Evolutionary conservation across 2,888 invertebrate genomes (phyloP).

Genomic region (Drosophila eohydei): DNA sequence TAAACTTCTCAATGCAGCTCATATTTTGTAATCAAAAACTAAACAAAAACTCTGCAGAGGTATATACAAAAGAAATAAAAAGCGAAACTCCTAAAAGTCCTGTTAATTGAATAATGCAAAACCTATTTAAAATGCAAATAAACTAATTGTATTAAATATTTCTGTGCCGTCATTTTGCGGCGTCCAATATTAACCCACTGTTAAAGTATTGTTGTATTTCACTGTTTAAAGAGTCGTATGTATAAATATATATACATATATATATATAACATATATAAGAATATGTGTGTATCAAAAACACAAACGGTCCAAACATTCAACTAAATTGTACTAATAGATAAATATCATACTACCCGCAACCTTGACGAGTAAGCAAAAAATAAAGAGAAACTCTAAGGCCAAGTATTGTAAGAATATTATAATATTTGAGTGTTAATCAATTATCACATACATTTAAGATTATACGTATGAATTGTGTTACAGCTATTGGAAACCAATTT

Average conservation of each 20-base stretch:
- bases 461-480: slow-evolving; percentile 13
- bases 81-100: slow-evolving; percentile 29
- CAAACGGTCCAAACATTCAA: slow-evolving; percentile 76
- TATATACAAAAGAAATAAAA: not conserved
- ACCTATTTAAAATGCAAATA: slow-evolving; percentile 20
- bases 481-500: slow-evolving; percentile 25
- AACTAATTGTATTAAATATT: slow-evolving; percentile 33
- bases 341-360: slow-evolving; percentile 14
- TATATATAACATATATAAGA: slow-evolving; percentile 34
- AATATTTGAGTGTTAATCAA: slow-evolving; percentile 33
- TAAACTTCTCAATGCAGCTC: not conserved
- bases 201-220: slow-evolving; percentile 55
- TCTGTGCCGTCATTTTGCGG: slow-evolving; percentile 62
- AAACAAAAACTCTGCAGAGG: not conserved
- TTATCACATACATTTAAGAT: slow-evolving; percentile 1
- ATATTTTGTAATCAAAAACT: not conserved
- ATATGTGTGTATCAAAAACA: slow-evolving; percentile 36
- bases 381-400: not conserved
- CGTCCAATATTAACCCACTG: slow-evolving; percentile 43
- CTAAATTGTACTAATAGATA: slow-evolving; percentile 52
- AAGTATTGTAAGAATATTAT: slow-evolving; percentile 22
- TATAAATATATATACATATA: slow-evolving; percentile 42
- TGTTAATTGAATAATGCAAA: slow-evolving; percentile 38
- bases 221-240: slow-evolving; percentile 57
- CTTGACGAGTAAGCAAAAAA: slow-evolving; percentile 7